A percentile compares a stretch with the other conserved stretches of the same genome.
These are phyloP conservation scores for Hirundo rustica DNA, from an alignment of 2,797 vertebrate genomes.

Conservation along the genomic window DNA sequence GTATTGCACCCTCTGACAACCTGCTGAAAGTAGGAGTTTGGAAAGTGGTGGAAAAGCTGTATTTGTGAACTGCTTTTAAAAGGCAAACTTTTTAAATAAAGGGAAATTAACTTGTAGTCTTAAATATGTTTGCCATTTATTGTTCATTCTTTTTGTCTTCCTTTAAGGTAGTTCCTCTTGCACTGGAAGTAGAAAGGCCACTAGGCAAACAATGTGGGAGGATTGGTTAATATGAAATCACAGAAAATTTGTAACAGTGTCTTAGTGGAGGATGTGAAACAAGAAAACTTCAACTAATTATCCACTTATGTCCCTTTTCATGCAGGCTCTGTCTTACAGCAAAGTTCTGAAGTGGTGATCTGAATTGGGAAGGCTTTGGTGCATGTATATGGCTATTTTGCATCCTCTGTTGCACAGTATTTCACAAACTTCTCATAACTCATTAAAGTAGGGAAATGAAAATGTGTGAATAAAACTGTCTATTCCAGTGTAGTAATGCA, in stretches of 20 bases:
- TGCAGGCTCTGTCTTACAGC: fast-evolving
- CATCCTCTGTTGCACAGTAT: background rate
- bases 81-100: background rate
- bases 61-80: conserved; percentile 8
- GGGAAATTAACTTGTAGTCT: background rate
- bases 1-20: background rate
- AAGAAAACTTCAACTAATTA: background rate
- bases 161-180: background rate
- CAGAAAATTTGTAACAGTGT: background rate
- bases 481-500: background rate
- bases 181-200: background rate
- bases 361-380: background rate
- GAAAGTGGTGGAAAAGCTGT: background rate
- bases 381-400: background rate
- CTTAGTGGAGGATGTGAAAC: background rate
- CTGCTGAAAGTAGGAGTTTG: background rate
- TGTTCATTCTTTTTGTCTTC: background rate
- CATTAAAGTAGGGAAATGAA: background rate
- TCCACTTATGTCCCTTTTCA: background rate
- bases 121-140: background rate
- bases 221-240: background rate
- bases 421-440: background rate
- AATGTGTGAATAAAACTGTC: background rate
- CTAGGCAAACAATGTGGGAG: background rate
- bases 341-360: background rate